Evolutionary conservation across 2,888 invertebrate genomes (phyloP), one percentile per base, ranked within the genome.

Genomic region (Dyspetes luteomarginatus): DNA sequence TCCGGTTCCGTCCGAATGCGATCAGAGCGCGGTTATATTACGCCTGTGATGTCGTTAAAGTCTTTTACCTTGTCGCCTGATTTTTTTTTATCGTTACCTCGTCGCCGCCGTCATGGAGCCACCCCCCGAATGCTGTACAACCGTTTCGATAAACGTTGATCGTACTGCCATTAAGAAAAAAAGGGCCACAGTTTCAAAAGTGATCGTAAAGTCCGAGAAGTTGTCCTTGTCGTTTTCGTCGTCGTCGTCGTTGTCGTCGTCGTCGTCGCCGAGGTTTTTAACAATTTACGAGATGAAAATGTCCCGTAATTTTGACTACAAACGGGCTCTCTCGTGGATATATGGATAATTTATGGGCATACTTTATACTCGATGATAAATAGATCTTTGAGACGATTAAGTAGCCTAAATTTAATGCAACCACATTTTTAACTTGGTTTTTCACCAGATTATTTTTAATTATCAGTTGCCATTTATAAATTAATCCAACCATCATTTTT

Each of bases 31-130:
- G 28, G 50, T 78, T 75, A 55, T 73, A 64, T n/a, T 71, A 69
- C 69, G 62, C 62, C 52, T 56, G 28, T 52, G 41, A 65, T 56
- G 84, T 85, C 86, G 85, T 86, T 86, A 86, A 86, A 84, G 73
- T 48, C 64, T 62, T 83, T 81, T 82, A 74, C 72, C 81, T 82
- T 79, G 84, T 85, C 81, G 82, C 73, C 65, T 41, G 45, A 62
- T 80, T 83, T 80, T 81, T 79, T 75, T 86, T 85, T 83, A 84
- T 74, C 71, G 76, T 67, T 67, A 56, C 69, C 64, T 45, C 68
- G 64, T 41, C 45, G 68, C 56, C 26, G 52, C 58, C 43, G 48
- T 55, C 17, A 48, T 15, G 17, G 48, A 48, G 15, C n/a, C 5
- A 4, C 3, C n/a, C 22, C 56, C 43, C 19, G 26, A 56, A 48